Evolutionary conservation across 2,888 invertebrate species (phyloP).

Genomic region (Plusia festucae): DNA sequence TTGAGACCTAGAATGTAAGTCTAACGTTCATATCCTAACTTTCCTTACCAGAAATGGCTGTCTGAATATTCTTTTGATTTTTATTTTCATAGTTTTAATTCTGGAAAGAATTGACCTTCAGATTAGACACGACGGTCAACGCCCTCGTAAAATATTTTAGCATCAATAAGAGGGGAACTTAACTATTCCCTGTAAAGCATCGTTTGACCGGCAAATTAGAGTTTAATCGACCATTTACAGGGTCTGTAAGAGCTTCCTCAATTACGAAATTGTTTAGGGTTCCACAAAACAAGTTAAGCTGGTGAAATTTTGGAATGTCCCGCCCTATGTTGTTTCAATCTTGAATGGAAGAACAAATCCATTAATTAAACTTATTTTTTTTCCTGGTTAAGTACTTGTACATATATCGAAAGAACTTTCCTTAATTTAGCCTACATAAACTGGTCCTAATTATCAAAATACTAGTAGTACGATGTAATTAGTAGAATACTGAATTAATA

Average conservation of each 20-base stretch:
- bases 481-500: no score
- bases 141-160: constrained; percentile 7
- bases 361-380: not conserved
- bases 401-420: not conserved
- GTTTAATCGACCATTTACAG: constrained; percentile 9
- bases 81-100: not conserved
- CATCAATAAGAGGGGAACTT: not conserved
- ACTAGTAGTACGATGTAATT: no score
- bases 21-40: not conserved
- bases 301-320: not conserved
- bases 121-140: not conserved
- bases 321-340: not conserved
- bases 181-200: constrained; percentile 6
- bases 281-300: constrained; percentile 1
- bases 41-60: not conserved
- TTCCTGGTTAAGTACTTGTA: not conserved
- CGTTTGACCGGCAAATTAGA: constrained; percentile 8
- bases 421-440: not conserved
- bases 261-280: constrained; percentile 9
- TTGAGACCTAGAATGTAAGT: not conserved
- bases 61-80: not conserved
- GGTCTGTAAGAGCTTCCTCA: constrained; percentile 9
- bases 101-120: not conserved
- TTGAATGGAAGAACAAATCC: not conserved
- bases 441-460: no score